These are phyloP conservation scores for Myotis yumanensis DNA, from an alignment of 2,113 vertebrate species.

Conservation along the genomic window DNA sequence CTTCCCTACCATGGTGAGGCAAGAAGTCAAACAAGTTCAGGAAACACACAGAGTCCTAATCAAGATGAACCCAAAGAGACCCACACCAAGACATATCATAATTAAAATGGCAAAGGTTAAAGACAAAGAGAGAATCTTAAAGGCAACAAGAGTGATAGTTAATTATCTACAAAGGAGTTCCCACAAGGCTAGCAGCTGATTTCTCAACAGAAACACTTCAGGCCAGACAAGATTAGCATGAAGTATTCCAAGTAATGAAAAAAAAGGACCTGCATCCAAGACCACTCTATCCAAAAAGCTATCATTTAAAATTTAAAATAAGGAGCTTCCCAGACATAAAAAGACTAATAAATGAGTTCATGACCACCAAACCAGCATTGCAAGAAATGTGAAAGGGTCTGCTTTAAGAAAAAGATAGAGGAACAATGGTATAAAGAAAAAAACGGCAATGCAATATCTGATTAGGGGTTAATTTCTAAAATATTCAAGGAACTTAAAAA, in stretches of 20 bases:
- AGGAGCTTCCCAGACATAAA: too few species aligned
- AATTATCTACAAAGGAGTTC: background rate
- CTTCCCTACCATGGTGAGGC: background rate
- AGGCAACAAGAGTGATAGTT: background rate
- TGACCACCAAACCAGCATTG: too few species aligned
- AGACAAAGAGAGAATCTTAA: background rate
- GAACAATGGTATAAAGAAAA: background rate
- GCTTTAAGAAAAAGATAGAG: background rate
- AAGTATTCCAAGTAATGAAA: background rate
- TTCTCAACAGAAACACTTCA: background rate
- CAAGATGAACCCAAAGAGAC: background rate
- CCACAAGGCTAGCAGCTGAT: background rate
- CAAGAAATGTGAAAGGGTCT: too few species aligned
- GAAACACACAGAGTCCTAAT: background rate
- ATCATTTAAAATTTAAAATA: background rate
- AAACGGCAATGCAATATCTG: background rate
- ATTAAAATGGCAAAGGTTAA: background rate
- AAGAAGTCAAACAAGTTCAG: background rate
- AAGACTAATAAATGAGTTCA: too few species aligned
- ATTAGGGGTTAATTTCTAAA: background rate
- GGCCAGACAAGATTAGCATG: background rate
- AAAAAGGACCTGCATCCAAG: background rate
- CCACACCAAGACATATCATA: background rate
- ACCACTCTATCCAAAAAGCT: background rate
- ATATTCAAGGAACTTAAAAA: background rate